Evolutionary conservation across 2,797 vertebrate species (phyloP).

Genomic region (Rallus crepitans): DNA sequence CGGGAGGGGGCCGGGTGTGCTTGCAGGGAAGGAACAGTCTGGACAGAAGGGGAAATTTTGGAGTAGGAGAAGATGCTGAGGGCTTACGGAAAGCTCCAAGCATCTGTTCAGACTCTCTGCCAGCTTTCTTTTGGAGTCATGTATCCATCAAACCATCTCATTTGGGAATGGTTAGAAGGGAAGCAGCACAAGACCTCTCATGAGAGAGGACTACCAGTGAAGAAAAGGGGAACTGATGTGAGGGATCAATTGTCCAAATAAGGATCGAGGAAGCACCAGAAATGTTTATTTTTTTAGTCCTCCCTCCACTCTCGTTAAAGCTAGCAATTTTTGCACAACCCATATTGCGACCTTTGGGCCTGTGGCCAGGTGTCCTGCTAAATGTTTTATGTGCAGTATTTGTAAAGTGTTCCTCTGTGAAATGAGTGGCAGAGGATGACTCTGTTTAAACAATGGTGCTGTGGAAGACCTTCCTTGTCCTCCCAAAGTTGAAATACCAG

Average conservation of each 20-base stretch:
- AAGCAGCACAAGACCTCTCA: neutral
- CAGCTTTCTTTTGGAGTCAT: neutral
- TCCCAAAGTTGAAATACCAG: neutral
- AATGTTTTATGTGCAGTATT: neutral
- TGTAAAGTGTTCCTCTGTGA: neutral
- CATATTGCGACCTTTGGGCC: neutral
- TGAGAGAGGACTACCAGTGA: neutral
- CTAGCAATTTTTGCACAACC: neutral
- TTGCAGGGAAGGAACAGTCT: neutral
- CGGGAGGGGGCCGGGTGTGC: fast-evolving
- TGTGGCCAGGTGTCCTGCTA: fast-evolving
- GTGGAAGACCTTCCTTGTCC: neutral
- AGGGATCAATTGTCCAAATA: neutral
- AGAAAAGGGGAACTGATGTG: neutral
- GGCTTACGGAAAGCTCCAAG: neutral
- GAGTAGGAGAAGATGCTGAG: neutral
- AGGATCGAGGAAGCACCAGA: neutral
- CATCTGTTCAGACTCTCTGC: neutral
- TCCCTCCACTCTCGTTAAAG: neutral
- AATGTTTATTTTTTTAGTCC: neutral
- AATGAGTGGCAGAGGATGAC: neutral
- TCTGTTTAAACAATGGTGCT: neutral
- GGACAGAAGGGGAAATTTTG: neutral
- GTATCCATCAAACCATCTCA: neutral
- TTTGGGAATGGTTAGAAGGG: neutral